A percentile compares a stretch with the other conserved stretches of the same genome.
Conservation (phyloP, 92 coral and sea anemone genomes). For the Porites rus region DNA sequence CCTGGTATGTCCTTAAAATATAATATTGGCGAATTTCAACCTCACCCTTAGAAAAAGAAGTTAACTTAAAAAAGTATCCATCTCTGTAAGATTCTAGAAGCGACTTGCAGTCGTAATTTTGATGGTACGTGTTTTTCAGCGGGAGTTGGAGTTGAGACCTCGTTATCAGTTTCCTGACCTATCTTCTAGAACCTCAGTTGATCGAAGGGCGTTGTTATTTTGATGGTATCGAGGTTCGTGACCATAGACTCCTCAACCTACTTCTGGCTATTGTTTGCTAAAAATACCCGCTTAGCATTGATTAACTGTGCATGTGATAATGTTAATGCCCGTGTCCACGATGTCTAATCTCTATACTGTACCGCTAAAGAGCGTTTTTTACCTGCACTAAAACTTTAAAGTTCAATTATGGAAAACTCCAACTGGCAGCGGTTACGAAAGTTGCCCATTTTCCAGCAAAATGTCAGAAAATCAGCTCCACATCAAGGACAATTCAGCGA, state of each 20-base stretch:
- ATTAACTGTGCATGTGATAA: neutral
- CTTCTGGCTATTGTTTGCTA: neutral
- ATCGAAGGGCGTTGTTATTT: neutral
- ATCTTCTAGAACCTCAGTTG: too few species aligned
- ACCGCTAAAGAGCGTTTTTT: neutral
- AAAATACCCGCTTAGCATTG: neutral
- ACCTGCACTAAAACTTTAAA: neutral
- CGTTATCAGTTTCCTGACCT: too few species aligned
- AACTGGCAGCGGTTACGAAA: slow-evolving; percentile 32
- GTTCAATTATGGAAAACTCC: neutral
- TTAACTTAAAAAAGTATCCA: too few species aligned
- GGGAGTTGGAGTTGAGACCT: too few species aligned
- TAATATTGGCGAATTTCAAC: too few species aligned
- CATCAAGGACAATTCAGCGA: slow-evolving; percentile 53
- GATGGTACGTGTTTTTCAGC: too few species aligned
- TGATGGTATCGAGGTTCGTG: neutral
- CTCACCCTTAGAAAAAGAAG: too few species aligned
- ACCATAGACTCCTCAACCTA: neutral
- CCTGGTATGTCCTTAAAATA: too few species aligned
- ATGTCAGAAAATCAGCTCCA: slow-evolving; percentile 35
- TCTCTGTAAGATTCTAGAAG: too few species aligned
- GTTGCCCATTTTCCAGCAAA: slow-evolving; percentile 29
- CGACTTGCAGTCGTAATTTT: too few species aligned
- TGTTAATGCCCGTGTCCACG: neutral
- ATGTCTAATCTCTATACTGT: neutral